These are phyloP conservation scores for Tyria jacobaeae DNA, from an alignment of 2,888 invertebrate species.

Conservation along the genomic window DNA sequence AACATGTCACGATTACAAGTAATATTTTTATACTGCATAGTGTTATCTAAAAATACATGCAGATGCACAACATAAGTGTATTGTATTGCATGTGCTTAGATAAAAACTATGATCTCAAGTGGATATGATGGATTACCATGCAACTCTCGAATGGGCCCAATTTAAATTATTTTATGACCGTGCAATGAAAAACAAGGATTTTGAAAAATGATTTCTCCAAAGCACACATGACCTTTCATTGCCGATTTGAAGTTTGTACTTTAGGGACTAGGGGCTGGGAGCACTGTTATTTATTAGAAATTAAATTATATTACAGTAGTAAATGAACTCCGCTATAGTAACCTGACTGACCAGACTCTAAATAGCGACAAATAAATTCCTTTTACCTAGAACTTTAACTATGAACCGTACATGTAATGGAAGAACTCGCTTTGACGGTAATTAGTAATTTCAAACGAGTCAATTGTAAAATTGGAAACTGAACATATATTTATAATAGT, in stretches of 20 bases:
- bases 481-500: conserved; percentile 47
- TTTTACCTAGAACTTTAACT: not conserved
- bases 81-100: conserved; percentile 30
- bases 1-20: not conserved
- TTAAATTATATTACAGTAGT: not conserved
- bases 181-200: not conserved
- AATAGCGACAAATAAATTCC: not conserved
- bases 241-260: not conserved
- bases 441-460: conserved; percentile 26
- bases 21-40: not conserved
- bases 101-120: conserved; percentile 57
- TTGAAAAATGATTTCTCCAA: not conserved
- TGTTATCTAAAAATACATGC: conserved; percentile 51
- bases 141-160: conserved; percentile 47
- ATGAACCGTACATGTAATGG: not conserved
- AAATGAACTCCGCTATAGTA: not conserved
- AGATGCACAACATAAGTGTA: conserved; percentile 49
- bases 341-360: not conserved
- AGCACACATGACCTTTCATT: not conserved
- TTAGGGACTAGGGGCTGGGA: not conserved
- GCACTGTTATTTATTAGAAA: not conserved
- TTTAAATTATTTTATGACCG: not conserved
- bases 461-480: conserved; percentile 31
- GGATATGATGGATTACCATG: conserved; percentile 54
- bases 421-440: conserved; percentile 20